Evolutionary conservation across 2,797 vertebrate species (phyloP), one percentile per base, ranked within the genome.

Genomic region (Myiotriccus ornatus): DNA sequence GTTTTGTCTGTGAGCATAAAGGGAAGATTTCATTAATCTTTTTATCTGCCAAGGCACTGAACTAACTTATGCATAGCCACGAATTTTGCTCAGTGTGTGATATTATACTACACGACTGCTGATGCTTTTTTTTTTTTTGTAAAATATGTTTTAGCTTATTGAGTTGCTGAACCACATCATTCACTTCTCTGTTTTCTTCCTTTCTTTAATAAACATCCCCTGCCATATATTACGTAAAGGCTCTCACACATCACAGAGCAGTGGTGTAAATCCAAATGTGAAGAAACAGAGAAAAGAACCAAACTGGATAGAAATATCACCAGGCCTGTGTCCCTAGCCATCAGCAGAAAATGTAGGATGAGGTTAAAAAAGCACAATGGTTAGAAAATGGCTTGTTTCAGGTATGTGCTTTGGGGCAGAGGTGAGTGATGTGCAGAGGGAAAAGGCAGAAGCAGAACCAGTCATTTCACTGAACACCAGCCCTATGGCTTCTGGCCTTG

Each of bases 21-120:
- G 49, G 63, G 81, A 92, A 90, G 92, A 90, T 95, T 97, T 96
- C 96, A 93, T 97, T 97, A 94, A 94, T 96, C 92, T 90, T 92
- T 95, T 89, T 91, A 79, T 82, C 94, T 97, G 95, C 93, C 96
- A 84, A 85, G 78, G 73, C 90, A 92, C 84, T 67, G 90, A 84
- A 76, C 83, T 97, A 95, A 97, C 95, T 97, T 96, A 97, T 84
- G 79, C 84, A 84, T 9, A 68, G 73, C 73, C 84, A 78, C 10
- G 14, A 44, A 50, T 96, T 95, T 92, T 21, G 24, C 86, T 93
- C 12, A 37, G 85, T 68, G 27, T 93, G 87, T 89, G 84, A 90
- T 95, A 90, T 95, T 96, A 95, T 82, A 87, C 67, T 86, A 95
- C 89, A 92, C 0, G 10, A 84, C 81, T 90, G 46, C 34, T 4